Conservation (phyloP, 2,797 vertebrate genomes). For the Garrulus glandarius region DNA sequence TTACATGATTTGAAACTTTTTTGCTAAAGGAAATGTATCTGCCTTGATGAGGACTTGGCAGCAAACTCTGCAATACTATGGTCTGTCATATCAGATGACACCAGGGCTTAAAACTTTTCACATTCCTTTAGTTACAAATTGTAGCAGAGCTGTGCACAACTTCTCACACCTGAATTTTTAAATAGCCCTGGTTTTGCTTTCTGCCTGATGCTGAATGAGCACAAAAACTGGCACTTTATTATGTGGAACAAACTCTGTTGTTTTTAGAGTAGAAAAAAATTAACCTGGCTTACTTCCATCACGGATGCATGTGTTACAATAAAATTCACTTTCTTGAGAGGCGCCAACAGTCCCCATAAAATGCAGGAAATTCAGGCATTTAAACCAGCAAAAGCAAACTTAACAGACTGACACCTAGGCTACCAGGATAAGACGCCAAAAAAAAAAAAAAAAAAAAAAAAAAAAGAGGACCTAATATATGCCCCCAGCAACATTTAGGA, state of each 20-base stretch:
- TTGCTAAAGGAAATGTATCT: neutral
- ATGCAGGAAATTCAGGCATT: neutral
- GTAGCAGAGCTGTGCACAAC: neutral
- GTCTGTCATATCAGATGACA: neutral
- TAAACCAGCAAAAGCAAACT: neutral
- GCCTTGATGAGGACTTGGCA: slow-evolving; percentile 14
- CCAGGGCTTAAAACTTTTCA: neutral
- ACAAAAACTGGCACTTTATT: neutral
- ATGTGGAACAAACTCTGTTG: neutral
- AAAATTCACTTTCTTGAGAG: neutral
- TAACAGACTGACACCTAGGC: neutral
- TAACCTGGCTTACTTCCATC: neutral
- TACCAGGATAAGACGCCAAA: neutral
- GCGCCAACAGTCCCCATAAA: neutral
- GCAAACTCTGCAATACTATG: neutral
- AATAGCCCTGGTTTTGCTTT: neutral
- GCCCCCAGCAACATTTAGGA: neutral
- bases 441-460: neutral
- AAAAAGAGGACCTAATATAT: neutral
- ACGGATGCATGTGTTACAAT: neutral
- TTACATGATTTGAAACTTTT: neutral
- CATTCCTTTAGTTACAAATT: neutral
- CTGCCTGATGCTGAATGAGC: neutral
- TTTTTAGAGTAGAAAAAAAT: neutral
- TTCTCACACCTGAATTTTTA: neutral